Evolutionary conservation across 2,113 vertebrate species (phyloP).

Genomic region (Cyphomyrus discorhynchus): DNA sequence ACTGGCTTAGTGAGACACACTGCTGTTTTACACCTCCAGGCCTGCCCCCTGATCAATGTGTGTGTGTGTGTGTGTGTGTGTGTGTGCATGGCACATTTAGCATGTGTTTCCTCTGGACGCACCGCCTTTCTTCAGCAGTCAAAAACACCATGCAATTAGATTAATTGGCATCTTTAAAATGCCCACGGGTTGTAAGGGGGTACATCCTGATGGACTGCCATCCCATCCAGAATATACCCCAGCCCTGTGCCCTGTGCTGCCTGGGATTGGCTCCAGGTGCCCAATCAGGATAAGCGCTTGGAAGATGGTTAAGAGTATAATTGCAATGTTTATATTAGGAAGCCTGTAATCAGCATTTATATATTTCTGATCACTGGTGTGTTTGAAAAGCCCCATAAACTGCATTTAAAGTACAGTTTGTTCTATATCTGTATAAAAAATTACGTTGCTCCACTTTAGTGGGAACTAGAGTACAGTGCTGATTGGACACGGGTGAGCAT

Average conservation of each 20-base stretch:
- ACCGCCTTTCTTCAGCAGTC: background rate
- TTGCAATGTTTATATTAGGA: background rate
- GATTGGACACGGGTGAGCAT: background rate
- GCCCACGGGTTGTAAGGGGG: background rate
- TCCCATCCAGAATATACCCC: background rate
- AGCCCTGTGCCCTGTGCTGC: background rate
- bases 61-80: background rate
- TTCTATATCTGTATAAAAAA: background rate
- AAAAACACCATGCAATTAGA: background rate
- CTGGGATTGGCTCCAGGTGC: background rate
- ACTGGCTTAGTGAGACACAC: background rate
- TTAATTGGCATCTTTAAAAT: background rate
- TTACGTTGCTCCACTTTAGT: background rate
- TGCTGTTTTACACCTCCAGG: background rate
- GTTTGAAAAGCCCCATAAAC: background rate
- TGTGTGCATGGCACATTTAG: background rate
- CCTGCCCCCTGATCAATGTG: background rate
- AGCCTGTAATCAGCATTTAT: background rate
- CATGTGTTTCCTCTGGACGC: background rate
- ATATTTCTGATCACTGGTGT: background rate
- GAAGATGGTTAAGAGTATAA: background rate
- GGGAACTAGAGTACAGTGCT: background rate
- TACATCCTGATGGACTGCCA: background rate
- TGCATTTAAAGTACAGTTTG: background rate
- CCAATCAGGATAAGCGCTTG: background rate